A percentile compares a stretch with the other conserved stretches of the same genome.
These are phyloP conservation scores for Acipenser transmontanus DNA, from an alignment of 2,797 vertebrate species.

Conservation along the genomic window DNA sequence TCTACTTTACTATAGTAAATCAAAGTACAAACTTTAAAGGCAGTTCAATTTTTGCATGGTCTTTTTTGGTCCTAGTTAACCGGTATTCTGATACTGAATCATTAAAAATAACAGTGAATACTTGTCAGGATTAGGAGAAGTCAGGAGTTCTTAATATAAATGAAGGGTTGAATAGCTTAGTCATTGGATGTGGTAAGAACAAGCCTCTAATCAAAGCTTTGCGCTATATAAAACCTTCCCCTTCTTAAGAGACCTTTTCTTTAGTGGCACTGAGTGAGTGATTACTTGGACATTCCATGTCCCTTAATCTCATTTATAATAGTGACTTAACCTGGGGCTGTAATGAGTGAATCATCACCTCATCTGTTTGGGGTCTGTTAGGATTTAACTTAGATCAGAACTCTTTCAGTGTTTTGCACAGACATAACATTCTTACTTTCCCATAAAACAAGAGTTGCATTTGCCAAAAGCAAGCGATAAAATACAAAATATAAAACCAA, in stretches of 20 bases:
- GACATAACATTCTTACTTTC: not conserved
- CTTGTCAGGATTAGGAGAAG: constrained; percentile 69
- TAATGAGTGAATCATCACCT: constrained; percentile 30
- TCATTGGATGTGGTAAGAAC: constrained; percentile 72
- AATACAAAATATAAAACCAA: constrained; percentile 7
- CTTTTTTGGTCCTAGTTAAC: constrained; percentile 28
- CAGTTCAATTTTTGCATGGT: not conserved
- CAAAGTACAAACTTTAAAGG: too few relatives aligned
- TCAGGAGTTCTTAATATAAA: constrained; percentile 53
- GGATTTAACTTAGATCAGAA: constrained; percentile 1
- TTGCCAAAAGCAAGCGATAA: constrained; percentile 12
- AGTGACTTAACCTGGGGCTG: constrained; percentile 48
- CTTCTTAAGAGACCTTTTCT: constrained; percentile 51
- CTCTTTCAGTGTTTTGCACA: constrained; percentile 9
- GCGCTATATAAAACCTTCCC: constrained; percentile 53
- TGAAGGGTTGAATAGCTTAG: constrained; percentile 56
- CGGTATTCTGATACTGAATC: constrained; percentile 51
- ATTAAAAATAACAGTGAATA: constrained; percentile 61
- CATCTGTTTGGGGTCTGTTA: constrained; percentile 6
- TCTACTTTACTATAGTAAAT: too few relatives aligned
- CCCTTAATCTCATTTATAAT: constrained; percentile 59
- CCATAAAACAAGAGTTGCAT: not conserved
- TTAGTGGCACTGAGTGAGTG: constrained; percentile 48
- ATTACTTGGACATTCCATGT: constrained; percentile 56
- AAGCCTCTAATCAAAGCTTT: constrained; percentile 58